A percentile compares a stretch with the other conserved stretches of the same genome.
phyloP scores from a whole-genome alignment of 37 sponge, comb jelly and placozoan genomes.

The Theonella swinhoei region DNA sequence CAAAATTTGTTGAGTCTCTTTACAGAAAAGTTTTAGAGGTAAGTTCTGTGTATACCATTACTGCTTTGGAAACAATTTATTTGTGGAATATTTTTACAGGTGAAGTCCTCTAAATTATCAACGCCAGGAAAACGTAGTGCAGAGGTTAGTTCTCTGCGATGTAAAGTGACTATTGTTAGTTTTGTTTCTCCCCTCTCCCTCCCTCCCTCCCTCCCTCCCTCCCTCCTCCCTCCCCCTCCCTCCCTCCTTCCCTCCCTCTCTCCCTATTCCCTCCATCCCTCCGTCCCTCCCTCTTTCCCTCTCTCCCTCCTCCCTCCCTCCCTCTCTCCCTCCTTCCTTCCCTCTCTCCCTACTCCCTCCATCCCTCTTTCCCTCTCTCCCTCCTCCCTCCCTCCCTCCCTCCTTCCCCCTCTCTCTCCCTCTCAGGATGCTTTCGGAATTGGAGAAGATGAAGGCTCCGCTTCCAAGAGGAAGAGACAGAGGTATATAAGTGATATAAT shows the following conservation, averaged over 20 bases:
- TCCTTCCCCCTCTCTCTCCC: constrained; percentile 20
- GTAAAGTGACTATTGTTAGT: too few relatives aligned
- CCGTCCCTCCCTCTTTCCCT: background rate
- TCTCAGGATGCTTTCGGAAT: background rate
- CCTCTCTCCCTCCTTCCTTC: constrained; percentile 11
- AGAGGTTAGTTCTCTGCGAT: background rate
- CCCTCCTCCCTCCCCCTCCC: constrained; percentile 1
- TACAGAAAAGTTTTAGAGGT: constrained; percentile 74
- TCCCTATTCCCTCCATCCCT: too few relatives aligned
- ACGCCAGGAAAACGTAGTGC: constrained; percentile 7
- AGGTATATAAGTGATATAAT: background rate
- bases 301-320: background rate
- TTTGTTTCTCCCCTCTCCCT: constrained; percentile 2
- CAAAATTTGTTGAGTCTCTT: constrained; percentile 63
- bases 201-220: background rate
- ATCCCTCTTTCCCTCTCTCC: background rate
- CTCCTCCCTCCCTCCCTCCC: constrained; percentile 3
- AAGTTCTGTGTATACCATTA: background rate
- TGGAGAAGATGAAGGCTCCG: background rate
- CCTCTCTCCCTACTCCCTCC: too few relatives aligned
- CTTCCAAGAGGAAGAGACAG: background rate
- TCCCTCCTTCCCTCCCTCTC: background rate
- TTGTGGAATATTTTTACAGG: constrained; percentile 2
- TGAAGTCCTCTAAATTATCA: constrained; percentile 47
- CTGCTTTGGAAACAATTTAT: background rate